Evolutionary conservation across 2,113 vertebrate genomes (phyloP), one percentile per base, ranked within the genome.

Genomic region (Melanostigma gelatinosum): DNA sequence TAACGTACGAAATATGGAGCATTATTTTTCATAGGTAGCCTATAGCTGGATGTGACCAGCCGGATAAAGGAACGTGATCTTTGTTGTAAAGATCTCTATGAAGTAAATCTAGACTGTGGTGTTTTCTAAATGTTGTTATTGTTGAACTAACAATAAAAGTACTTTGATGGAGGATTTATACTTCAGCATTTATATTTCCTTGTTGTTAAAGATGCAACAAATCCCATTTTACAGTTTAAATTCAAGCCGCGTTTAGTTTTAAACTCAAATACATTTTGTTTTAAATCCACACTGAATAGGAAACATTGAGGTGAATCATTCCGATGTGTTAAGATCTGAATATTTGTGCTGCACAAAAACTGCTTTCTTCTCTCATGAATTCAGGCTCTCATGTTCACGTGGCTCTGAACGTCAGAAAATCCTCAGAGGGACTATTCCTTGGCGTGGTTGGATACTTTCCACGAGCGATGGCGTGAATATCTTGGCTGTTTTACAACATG

Each of bases 371-470:
- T 69, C 60, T 77, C 42, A 8, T 74, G 58, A 52, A 9, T 60
- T 50, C 71, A 34, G 40, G 24, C 67, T 76, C n/a, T 16, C 42
- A 2, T 52, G 50, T 52, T 34, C 50, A 22, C n/a, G 27, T 46
- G 67, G 58, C 32, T 15, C 36, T 27, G 70, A 34, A 76, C 40
- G 74, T 84, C 78, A 72, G 82, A 38, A 24, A 69, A 76, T 71
- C 50, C 85, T 71, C 79, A 1, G 38, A 10, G 82, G 87, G 77
- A 75, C 58, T 55, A 64, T 81, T 85, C 81, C 72, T 62, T 71
- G 74, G 64, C 62, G 58, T 60, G 75, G 66, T 63, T 87, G 85
- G 77, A 71, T 71, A 73, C 77, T 80, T 80, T 84, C 85, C 80
- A 65, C 54, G 34, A 78, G 77, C 46, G 32, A 84, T 82, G 75